Evolutionary conservation across 2,797 vertebrate species (phyloP).

Genomic region (Myotis daubentonii): DNA sequence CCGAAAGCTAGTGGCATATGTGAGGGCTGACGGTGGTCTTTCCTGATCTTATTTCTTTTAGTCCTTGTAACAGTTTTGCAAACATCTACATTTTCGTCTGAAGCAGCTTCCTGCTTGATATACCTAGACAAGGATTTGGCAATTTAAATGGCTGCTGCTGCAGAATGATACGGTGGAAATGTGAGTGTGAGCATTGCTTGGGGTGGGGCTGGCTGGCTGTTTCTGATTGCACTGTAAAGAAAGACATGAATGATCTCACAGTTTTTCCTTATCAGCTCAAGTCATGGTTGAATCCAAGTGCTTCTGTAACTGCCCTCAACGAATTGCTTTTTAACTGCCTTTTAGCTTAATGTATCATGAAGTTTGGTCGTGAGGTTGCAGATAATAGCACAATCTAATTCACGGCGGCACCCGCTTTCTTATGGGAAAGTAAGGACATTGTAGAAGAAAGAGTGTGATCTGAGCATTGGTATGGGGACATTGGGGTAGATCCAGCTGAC

Average conservation of each 20-base stretch:
- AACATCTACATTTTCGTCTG: not conserved
- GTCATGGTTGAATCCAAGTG: not conserved
- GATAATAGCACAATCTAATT: not conserved
- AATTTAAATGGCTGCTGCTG: not conserved
- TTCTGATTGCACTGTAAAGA: not conserved
- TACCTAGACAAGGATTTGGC: not conserved
- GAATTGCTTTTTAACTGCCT: not conserved
- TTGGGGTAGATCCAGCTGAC: not conserved
- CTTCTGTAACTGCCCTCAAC: not conserved
- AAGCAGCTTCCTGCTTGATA: not conserved
- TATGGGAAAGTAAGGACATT: not conserved
- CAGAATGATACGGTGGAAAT: not conserved
- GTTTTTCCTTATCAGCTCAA: not conserved
- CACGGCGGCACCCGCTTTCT: not conserved
- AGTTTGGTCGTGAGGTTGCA: not conserved
- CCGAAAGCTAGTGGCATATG: not conserved
- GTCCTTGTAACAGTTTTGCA: not conserved
- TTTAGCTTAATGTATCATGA: not conserved
- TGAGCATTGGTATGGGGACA: not conserved
- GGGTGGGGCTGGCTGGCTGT: not conserved
- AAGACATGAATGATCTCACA: not conserved
- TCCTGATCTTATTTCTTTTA: not conserved
- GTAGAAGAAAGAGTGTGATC: not conserved
- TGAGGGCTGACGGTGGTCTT: not conserved
- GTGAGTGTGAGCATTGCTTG: not conserved